These are phyloP conservation scores for Papilio glaucus DNA, from an alignment of 1,140 invertebrate genomes.

Conservation along the genomic window DNA sequence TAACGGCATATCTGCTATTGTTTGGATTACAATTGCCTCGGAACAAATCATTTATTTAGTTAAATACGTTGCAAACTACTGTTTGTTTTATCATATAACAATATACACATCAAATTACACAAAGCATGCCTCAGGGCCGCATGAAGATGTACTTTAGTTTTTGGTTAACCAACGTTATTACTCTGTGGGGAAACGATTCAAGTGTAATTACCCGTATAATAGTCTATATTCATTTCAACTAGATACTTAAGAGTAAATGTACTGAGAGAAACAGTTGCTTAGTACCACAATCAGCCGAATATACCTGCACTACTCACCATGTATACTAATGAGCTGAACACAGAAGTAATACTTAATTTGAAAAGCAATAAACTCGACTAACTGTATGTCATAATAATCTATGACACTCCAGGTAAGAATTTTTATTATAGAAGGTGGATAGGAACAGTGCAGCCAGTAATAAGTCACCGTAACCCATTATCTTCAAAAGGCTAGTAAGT, in stretches of 20 bases:
- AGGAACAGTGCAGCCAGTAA: not conserved
- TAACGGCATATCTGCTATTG: too few relatives aligned
- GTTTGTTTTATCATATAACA: not conserved
- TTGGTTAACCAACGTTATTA: not conserved
- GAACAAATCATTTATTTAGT: too few relatives aligned
- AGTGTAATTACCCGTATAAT: not conserved
- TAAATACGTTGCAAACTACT: too few relatives aligned
- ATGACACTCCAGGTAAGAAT: too few relatives aligned
- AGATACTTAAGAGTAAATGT: slow-evolving; percentile 4
- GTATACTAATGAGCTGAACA: too few relatives aligned
- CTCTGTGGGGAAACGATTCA: not conserved
- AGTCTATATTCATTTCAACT: not conserved
- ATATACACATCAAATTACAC: not conserved
- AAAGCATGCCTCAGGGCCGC: not conserved
- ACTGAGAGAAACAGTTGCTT: not conserved
- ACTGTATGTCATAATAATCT: too few relatives aligned
- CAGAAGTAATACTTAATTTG: too few relatives aligned
- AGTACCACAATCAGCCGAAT: not conserved
- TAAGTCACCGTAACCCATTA: too few relatives aligned
- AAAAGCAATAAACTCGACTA: too few relatives aligned
- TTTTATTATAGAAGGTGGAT: not conserved
- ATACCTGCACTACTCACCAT: too few relatives aligned
- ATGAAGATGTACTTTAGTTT: not conserved
- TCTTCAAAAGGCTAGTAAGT: too few relatives aligned
- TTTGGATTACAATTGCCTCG: not conserved